phyloP scores from a whole-genome alignment of 35 echinoderm and acorn worm species.

The Ophiothrix spiculata region DNA sequence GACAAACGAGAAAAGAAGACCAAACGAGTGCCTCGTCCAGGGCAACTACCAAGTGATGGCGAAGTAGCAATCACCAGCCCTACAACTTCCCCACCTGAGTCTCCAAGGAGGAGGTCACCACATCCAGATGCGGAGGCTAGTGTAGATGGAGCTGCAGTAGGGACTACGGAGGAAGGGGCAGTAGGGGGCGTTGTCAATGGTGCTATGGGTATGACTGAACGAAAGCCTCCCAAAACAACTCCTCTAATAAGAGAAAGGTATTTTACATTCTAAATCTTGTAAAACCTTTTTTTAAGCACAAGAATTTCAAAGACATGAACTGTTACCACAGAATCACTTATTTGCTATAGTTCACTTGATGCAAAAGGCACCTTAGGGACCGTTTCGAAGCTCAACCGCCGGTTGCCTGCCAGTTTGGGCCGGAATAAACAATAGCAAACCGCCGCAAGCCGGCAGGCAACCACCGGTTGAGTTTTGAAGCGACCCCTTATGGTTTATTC shows the following conservation, averaged over 20 bases:
- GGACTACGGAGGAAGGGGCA: neutral
- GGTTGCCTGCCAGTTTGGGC: no score
- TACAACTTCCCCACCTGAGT: conserved; percentile 13
- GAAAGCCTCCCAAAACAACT: conserved; percentile 73
- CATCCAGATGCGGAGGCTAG: neutral
- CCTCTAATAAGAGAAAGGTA: conserved; percentile 78
- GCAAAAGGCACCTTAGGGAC: no score
- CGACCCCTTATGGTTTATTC: no score
- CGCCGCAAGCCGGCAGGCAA: no score
- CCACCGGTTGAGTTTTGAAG: no score
- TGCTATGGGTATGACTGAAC: conserved; percentile 22
- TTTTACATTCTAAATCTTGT: neutral
- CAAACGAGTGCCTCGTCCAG: conserved; percentile 3
- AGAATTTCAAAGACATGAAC: no score
- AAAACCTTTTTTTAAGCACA: neutral
- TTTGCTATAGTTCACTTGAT: no score
- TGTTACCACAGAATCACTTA: no score
- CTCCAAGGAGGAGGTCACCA: neutral
- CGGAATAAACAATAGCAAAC: no score
- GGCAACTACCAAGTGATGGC: neutral
- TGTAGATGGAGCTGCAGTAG: conserved; percentile 14
- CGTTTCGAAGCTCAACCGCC: no score
- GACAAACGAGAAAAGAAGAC: conserved; percentile 27
- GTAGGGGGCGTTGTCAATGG: conserved; percentile 13
- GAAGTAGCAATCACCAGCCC: no score